A percentile compares a stretch with the other conserved stretches of the same genome.
phyloP scores from a whole-genome alignment of 1,140 invertebrate species.

The Drosophila kanapiae region DNA sequence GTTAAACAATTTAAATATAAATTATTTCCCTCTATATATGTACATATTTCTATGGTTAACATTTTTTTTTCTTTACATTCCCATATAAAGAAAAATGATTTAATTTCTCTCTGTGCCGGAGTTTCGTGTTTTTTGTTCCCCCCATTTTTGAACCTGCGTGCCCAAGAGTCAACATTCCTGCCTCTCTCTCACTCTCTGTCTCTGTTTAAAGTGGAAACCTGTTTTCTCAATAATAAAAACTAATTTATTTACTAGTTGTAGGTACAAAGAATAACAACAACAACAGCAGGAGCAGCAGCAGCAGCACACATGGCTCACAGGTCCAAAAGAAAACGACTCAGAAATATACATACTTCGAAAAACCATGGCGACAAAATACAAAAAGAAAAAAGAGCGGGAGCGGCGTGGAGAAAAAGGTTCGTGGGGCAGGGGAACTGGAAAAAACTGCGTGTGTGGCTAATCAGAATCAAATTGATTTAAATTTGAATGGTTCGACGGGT shows the following conservation, averaged over 20 bases:
- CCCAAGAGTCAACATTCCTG: slow-evolving; percentile 41
- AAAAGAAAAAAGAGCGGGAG: slow-evolving; percentile 22
- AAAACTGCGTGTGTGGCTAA: slow-evolving; percentile 81
- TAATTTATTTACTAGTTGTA: slow-evolving; percentile 83
- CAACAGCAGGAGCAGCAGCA: slow-evolving; percentile 8
- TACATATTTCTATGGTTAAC: no score
- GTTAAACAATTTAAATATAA: no score
- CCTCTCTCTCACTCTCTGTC: slow-evolving; percentile 15
- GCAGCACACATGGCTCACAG: slow-evolving; percentile 8
- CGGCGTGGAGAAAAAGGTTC: slow-evolving; percentile 44
- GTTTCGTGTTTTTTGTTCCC: slow-evolving; percentile 1
- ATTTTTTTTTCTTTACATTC: no score
- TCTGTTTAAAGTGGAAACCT: slow-evolving; percentile 61
- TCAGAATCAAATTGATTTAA: slow-evolving; percentile 83
- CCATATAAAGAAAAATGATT: no score
- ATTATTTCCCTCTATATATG: no score
- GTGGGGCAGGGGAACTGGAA: not conserved
- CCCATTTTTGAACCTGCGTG: slow-evolving; percentile 59
- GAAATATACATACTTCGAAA: slow-evolving; percentile 29
- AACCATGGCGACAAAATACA: slow-evolving; percentile 49
- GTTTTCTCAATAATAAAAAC: slow-evolving; percentile 80
- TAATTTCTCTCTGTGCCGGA: slow-evolving; percentile 5
- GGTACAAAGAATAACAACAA: slow-evolving; percentile 68
- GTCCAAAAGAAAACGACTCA: slow-evolving; percentile 11
- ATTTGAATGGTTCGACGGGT: slow-evolving; percentile 77